Evolutionary conservation across 1,140 invertebrate species (phyloP).

Genomic region (Polypedilum vanderplanki): DNA sequence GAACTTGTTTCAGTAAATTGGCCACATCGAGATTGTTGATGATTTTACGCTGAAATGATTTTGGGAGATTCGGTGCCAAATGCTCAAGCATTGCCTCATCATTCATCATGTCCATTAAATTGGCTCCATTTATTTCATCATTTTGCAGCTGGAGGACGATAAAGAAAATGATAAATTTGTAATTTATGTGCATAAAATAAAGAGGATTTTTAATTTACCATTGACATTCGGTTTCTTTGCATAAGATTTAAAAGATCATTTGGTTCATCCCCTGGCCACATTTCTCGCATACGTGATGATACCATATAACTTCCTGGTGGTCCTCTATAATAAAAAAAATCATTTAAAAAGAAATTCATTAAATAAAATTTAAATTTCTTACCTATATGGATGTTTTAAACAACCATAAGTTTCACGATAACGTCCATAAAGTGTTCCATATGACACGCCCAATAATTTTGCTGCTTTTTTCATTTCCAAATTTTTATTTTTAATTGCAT

Average conservation of each 20-base stretch:
- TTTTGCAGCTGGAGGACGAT: not conserved
- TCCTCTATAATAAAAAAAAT: not conserved
- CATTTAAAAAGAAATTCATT: not conserved
- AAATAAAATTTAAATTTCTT: too few species aligned
- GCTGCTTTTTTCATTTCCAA: constrained; percentile 90
- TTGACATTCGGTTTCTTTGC: not conserved
- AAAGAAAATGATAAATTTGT: not conserved
- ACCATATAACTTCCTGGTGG: constrained; percentile 20
- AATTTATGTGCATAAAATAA: not conserved
- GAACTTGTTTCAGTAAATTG: not conserved
- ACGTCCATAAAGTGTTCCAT: constrained; percentile 78
- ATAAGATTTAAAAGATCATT: constrained; percentile 25
- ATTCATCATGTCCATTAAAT: constrained; percentile 21
- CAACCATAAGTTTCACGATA: constrained; percentile 83
- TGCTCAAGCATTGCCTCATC: constrained; percentile 15
- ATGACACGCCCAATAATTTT: constrained; percentile 77
- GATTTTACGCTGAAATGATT: constrained; percentile 5
- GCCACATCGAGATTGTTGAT: constrained; percentile 26
- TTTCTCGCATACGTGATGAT: not conserved
- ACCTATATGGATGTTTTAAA: constrained; percentile 51
- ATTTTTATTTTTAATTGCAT: constrained; percentile 81
- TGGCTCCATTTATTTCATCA: not conserved
- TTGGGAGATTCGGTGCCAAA: not conserved
- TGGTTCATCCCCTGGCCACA: constrained; percentile 5
- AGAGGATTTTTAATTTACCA: constrained; percentile 1